phyloP scores from a whole-genome alignment of 2,113 vertebrate species.

The Melanerpes aurifrons region DNA sequence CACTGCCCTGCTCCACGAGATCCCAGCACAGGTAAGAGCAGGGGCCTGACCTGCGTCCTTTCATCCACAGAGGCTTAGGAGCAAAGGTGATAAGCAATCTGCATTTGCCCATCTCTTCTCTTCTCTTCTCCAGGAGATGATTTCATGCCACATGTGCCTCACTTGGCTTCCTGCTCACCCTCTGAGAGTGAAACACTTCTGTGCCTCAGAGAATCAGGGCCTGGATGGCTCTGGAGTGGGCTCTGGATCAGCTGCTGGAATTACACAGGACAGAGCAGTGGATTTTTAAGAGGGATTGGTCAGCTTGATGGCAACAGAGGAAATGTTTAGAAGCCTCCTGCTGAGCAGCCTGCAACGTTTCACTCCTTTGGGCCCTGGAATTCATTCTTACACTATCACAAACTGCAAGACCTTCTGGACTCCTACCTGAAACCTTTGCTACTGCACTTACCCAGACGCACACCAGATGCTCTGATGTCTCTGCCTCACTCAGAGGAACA shows the following conservation, averaged over 20 bases:
- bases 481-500: not conserved
- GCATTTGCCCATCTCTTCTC: not conserved
- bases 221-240: constrained; percentile 1
- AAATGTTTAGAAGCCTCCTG: not conserved
- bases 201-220: not conserved
- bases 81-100: not conserved
- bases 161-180: constrained; percentile 65
- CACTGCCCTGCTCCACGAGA: constrained; percentile 69
- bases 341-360: not conserved
- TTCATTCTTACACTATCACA: not conserved
- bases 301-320: not conserved
- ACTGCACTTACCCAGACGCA: not conserved
- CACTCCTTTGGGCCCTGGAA: not conserved
- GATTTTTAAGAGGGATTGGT: not conserved
- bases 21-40: constrained; percentile 74
- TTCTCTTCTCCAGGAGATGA: constrained; percentile 68
- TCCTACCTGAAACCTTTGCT: not conserved
- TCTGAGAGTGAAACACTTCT: constrained; percentile 70
- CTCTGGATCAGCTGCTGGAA: not conserved
- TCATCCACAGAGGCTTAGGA: not conserved
- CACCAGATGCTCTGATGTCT: not conserved
- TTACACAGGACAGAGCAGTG: not conserved
- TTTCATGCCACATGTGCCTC: constrained; percentile 72
- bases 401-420: not conserved
- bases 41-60: accelerated